Base-by-base conservation (phyloP, 2,797 vertebrate species). In the Denticeps clupeoides region DNA sequence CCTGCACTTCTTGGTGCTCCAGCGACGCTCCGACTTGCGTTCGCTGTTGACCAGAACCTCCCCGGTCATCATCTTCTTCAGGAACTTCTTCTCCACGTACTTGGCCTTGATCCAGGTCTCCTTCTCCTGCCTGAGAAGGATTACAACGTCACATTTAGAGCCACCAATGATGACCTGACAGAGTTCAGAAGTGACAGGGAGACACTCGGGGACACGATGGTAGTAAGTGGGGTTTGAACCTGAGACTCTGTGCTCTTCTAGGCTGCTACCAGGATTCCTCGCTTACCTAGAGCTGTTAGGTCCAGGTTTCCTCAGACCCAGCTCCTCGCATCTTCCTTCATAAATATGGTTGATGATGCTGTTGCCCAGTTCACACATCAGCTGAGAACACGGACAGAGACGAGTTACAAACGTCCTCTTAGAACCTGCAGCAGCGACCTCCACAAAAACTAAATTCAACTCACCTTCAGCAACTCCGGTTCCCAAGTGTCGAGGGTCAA, bases 401-500 rank as follows among this genome's bases (percentile, higher is more conserved):
- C 15, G 22, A 25, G 19, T 37, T 42, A 16, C 4, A 42, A 43
- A 31, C n/a, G 7, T 31, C 19, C 13, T 38, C 3, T 16, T 19
- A 23, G 19, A 8, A 18, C 13, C 15, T 22, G 32, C 13, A 24
- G 23, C 23, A 13, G 31, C 33, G 31, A 33, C n/a, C 31, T 31
- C 12, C 31, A 2, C 5, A 31, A 32, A 32, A 13, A n/a, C n/a
- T n/a, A n/a, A n/a, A 48, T 4, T 22, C 3, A 40, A 10, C 24
- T 4, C 61, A 93, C 90, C 88, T 94, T 97, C 31, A 99, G 73
- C 55, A 98, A 67, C 58, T 99, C 95, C 0, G 95, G 93, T 68
- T 99, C 95, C 95, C 95, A 99, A 0, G 93, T 93, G 65, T 99
- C 95, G 72, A 99, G 73, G 0, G 93, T 98, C 66, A 99, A 87